Evolutionary conservation across 2,888 invertebrate genomes (phyloP).

Genomic region (Mythimna pallens): DNA sequence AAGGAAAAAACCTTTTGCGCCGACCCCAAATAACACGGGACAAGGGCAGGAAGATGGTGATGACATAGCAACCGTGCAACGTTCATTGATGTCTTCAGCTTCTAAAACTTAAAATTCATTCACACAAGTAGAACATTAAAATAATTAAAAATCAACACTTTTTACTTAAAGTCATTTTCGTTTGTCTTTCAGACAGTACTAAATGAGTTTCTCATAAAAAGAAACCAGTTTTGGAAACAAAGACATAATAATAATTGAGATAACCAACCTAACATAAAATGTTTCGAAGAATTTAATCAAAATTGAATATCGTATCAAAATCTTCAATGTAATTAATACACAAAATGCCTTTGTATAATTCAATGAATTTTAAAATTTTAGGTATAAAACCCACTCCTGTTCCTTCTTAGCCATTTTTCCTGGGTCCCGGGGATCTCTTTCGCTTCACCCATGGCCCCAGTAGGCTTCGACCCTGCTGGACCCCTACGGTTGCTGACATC

Average conservation of each 20-base stretch:
- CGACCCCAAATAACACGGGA: no score
- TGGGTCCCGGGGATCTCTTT: no score
- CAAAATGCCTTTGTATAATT: neutral
- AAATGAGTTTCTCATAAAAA: constrained; percentile 14
- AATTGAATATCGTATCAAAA: neutral
- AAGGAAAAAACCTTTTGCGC: no score
- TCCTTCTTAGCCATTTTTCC: no score
- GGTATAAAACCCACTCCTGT: no score
- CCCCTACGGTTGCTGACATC: no score
- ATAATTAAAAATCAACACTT: neutral
- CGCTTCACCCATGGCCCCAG: no score
- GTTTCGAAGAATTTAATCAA: constrained; percentile 25
- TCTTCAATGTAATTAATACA: neutral
- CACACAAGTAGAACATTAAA: neutral
- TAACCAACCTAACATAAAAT: neutral
- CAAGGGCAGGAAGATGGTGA: no score
- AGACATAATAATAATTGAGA: constrained; percentile 10
- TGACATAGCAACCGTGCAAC: no score
- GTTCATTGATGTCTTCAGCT: neutral
- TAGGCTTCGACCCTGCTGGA: no score
- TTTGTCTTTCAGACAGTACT: neutral
- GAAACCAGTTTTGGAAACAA: constrained; percentile 25
- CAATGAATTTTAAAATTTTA: no score
- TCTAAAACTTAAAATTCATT: neutral
- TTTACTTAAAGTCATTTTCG: neutral